Evolutionary conservation across 37 sponge, comb jelly and placozoan species (phyloP), one percentile per base, ranked within the genome.

Genomic region (Cladorhizidae sp.): DNA sequence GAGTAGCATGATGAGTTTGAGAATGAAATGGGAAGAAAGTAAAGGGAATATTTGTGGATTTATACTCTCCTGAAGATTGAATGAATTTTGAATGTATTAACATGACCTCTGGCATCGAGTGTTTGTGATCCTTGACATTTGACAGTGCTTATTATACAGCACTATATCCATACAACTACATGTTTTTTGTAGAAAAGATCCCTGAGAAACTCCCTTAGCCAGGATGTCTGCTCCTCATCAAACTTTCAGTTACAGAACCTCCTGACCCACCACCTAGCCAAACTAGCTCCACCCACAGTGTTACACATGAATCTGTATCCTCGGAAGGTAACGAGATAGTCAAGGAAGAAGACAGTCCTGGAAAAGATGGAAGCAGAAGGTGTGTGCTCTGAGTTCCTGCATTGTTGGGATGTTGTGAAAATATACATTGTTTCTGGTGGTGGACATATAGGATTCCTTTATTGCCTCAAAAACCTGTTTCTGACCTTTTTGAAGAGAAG

Each of bases 151-250:
- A 45, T 45, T 9, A 45, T 45, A 45, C 9, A 45, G 8, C n/a
- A n/a, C n/a, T 45, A 15, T 61, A 61, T 6, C 62, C 12, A 61
- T 61, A n/a, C n/a, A 17, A 17, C 12, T 71, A 8, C 2, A 12
- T 49, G 5, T 67, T 18, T 67, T 67, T 25, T 37, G 1, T 58
- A 77, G 79, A 58, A 21, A 57, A 67, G 25, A 69, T 67, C 2
- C 76, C 77, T 21, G 23, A 68, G 18, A 54, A 80, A 69, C 62
- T 80, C 8, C 82, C 81, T 57, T 71, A 80, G 5, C 39, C 73
- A 15, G 62, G 36, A 25, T 52, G 85, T 31, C 25, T 78, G 3
- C 69, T 83, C 29, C 64, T 89, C 42, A 79, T 89, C 42, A 80
- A 89, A 75, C 64, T 79, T 3, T 20, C 65, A 9, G 28, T 39